A percentile compares a stretch with the other conserved stretches of the same genome.
These are phyloP conservation scores for Nothocercus julius DNA, from an alignment of 2,113 vertebrate species.

Conservation along the genomic window DNA sequence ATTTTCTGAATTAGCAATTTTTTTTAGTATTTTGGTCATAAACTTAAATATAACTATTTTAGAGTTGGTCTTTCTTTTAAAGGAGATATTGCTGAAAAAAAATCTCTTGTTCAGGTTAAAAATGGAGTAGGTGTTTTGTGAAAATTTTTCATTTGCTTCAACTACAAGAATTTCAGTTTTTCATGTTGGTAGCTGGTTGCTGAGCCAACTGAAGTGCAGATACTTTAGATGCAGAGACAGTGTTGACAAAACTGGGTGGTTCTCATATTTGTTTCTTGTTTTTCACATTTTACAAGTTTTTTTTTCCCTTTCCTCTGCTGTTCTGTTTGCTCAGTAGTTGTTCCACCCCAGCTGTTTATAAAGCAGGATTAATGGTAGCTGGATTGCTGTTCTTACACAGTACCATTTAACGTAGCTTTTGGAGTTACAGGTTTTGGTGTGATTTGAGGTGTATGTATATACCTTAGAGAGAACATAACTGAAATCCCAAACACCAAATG, in stretches of 20 bases:
- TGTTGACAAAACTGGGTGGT: constrained; percentile 47
- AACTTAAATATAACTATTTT: neutral
- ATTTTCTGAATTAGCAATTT: neutral
- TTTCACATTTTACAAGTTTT: constrained; percentile 28
- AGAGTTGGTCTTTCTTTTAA: neutral
- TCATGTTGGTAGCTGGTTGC: neutral
- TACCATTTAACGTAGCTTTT: neutral
- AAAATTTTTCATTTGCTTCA: neutral
- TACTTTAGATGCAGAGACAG: constrained; percentile 26
- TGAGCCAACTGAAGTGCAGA: neutral
- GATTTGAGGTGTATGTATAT: neutral
- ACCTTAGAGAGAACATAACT: neutral
- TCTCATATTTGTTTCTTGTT: constrained; percentile 44
- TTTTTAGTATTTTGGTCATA: neutral
- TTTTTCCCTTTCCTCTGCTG: constrained; percentile 7
- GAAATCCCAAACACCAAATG: neutral
- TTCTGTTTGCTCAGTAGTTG: constrained; percentile 45
- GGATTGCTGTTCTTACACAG: constrained; percentile 8
- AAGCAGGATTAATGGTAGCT: constrained; percentile 45
- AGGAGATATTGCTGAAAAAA: neutral
- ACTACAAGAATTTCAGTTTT: neutral
- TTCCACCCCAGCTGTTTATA: constrained; percentile 47
- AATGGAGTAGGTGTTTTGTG: neutral
- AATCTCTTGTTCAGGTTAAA: neutral
- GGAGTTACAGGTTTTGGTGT: neutral